Percentiles rank a stretch among this genome's conserved stretches.
These are phyloP conservation scores for Eupithecia tripunctaria DNA, from an alignment of 2,888 invertebrate species.

Conservation along the genomic window DNA sequence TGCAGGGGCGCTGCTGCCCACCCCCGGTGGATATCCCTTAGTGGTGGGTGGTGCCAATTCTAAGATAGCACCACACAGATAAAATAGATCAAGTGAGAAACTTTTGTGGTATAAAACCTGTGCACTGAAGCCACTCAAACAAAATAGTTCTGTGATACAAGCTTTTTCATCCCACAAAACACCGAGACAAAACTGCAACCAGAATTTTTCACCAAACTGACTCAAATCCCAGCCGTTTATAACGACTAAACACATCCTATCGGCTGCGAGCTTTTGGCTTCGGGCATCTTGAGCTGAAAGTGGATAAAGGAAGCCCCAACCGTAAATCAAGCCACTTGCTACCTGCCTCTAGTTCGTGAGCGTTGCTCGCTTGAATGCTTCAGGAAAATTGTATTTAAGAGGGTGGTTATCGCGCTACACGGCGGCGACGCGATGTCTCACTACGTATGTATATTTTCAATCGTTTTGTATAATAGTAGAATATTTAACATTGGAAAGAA, in stretches of 20 bases:
- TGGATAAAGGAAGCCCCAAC: conserved; percentile 51
- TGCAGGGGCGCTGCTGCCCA: no score
- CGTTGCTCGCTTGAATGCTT: conserved; percentile 6
- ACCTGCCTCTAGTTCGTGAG: conserved; percentile 6
- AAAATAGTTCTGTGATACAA: background rate
- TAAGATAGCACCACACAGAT: no score
- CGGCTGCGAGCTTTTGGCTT: background rate
- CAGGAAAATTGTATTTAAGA: background rate
- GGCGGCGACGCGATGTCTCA: background rate
- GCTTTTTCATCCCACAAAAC: background rate
- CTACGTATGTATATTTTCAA: background rate
- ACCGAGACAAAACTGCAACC: background rate
- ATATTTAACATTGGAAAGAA: no score
- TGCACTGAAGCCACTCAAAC: background rate
- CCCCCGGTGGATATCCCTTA: no score
- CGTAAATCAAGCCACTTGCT: conserved; percentile 64
- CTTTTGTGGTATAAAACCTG: background rate
- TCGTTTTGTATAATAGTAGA: no score
- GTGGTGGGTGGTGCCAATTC: no score
- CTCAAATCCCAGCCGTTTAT: conserved; percentile 6
- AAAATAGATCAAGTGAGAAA: no score
- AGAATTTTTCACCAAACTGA: background rate
- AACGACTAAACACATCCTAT: conserved; percentile 5
- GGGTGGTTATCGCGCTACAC: background rate
- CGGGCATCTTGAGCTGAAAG: conserved; percentile 38